Evolutionary conservation across 2,113 vertebrate genomes (phyloP), one percentile per base, ranked within the genome.

Genomic region (Cyprinus carpio): DNA sequence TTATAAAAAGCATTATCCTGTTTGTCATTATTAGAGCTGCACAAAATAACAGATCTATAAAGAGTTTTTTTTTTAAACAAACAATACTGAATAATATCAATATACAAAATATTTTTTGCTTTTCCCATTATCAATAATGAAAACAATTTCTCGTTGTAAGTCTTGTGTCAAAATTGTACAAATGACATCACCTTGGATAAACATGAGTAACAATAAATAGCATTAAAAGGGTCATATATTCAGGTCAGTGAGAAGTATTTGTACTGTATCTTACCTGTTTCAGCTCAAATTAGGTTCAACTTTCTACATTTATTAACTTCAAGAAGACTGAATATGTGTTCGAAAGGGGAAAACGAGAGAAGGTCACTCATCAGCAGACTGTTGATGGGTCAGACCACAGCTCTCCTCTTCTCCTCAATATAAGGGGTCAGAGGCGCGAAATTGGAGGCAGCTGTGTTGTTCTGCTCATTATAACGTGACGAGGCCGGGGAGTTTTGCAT

Each of bases 401-500:
- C 98, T 89, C 95, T 97, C 91, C 94, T 97, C 95, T 97, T 97
- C 85, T 94, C 96, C 0, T 90, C 87, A 51, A 92, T 88, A 77
- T 95, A 91, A 0, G 95, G 88, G 0, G 94, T 91, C 0, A 90
- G 85, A 82, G 87, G 91, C 87, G 94, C 87, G 4, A 91, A 92
- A 84, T 91, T 90, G 43, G 78, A 88, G 80, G 91, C 43, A 0
- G 92, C 85, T 0, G 75, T 84, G 87, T 85, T 91, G 88, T 93
- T 94, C 88, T 93, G 94, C 20, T 94, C 90, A 87, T 85, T 84
- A 40, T 95, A 96, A 84, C 86, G 94, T 16, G 92, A 87, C 0
- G 92, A 88, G 0, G 95, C 88, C 13, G 43, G 95, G 89, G 95
- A 95, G 87, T 96, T 97, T 90, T 97, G 96, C 95, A 97, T 97